Evolutionary conservation across 2,797 vertebrate genomes (phyloP), one percentile per base, ranked within the genome.

Genomic region (Notolepis coatsorum): DNA sequence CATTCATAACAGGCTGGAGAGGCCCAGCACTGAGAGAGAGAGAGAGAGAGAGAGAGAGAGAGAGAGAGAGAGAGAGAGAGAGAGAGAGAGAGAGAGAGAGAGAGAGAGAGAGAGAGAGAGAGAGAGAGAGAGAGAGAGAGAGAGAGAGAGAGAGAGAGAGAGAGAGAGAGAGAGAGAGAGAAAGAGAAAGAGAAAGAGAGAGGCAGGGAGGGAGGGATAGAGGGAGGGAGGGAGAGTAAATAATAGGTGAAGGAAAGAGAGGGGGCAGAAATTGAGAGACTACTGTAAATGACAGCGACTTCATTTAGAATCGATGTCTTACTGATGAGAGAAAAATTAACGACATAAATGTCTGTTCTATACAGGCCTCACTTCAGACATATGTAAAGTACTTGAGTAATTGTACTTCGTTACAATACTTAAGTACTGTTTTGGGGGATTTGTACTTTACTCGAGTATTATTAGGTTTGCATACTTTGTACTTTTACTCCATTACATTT

Each of bases 1-100:
- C 61, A 62, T 62, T 80, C 55, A 77, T 46, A 28, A 49, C 48
- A 52, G 58, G 64, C 12, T 37, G 10, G 10, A 37, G 10, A 37
- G 35, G 15, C 35, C 15, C 10, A n/a, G 35, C 35, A 37, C 20
- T 12, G 10, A 1, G 20, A 28, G 27, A 15, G 10, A n/a, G 10
- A 12, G 35, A 4, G 35, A n/a, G 35, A 37, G 33, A 37, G 33
- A 37, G 12, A 37, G 35, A 37, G 33, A 35, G 33, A 12, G 33
- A 35, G 33, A 35, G 33, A 35, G 33, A 33, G 31, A 33, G 31
- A 33, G 31, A 30, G 28, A 30, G 28, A 30, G 28, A 30, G 28
- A 30, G 28, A 30, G 28, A 30, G 28, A 30, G 15, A n/a, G 10
- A 12, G 35, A 4, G 35, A n/a, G 35, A 37, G 33, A 37, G 33